These are phyloP conservation scores for Acrocyrtus sp. DNA, from an alignment of 2,888 invertebrate genomes.

Conservation along the genomic window DNA sequence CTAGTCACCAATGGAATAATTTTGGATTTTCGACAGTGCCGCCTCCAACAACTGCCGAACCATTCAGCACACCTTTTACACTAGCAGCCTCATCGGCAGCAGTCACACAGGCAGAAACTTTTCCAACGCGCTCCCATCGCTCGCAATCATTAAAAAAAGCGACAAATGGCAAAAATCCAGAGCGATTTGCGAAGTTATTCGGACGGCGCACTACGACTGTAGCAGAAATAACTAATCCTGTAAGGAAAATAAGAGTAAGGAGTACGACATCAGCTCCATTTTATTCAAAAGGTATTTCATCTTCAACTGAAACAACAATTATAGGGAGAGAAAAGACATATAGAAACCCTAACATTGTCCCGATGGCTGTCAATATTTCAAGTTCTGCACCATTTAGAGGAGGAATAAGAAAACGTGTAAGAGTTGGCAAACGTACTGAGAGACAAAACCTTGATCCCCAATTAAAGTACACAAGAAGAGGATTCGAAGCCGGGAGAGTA, in stretches of 20 bases:
- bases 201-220: conserved; percentile 33
- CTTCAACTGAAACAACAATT: conserved; percentile 11
- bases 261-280: conserved; percentile 29
- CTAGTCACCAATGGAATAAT: conserved; percentile 32
- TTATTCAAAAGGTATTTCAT: conserved; percentile 5
- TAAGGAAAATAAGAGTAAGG: conserved; percentile 2
- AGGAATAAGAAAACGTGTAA: conserved; percentile 30
- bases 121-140: conserved; percentile 15
- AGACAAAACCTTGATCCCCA: conserved; percentile 51
- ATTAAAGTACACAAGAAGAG: conserved; percentile 56
- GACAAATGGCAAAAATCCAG: conserved; percentile 36
- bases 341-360: too few species aligned
- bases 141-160: conserved; percentile 33
- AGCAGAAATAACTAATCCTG: conserved; percentile 6
- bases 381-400: conserved; percentile 32
- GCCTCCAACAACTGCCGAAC: conserved; percentile 51
- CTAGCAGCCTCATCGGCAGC: conserved; percentile 16
- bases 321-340: too few species aligned
- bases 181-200: conserved; percentile 49
- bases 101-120: conserved; percentile 29
- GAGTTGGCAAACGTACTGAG: conserved; percentile 7
- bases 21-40: conserved; percentile 49
- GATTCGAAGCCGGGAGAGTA: conserved; percentile 41
- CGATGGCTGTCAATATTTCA: too few species aligned
- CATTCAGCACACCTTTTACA: conserved; percentile 25